Evolutionary conservation across 2,113 vertebrate genomes (phyloP), one percentile per base, ranked within the genome.

Genomic region (Ailurus styani): DNA sequence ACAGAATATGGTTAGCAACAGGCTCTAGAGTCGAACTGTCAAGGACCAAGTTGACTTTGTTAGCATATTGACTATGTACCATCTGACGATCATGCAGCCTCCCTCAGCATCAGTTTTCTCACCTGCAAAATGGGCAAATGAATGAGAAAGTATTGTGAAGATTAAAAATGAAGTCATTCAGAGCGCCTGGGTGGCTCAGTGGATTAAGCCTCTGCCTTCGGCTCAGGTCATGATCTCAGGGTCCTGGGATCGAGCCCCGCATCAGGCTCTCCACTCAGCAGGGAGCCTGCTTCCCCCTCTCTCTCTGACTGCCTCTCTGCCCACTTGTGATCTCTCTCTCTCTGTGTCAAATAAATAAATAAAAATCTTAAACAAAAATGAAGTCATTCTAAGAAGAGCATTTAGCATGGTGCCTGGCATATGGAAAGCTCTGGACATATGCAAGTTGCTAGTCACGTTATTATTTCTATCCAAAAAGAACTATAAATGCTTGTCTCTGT

Each of bases 391-490:
- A 77, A 31, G 66, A 81, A 45, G 11, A 90, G 3, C 12, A 21
- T 78, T 72, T 50, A 93, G 34, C 54, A 45, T 2, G 2, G 57
- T 25, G 13, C 7, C 21, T 87, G 62, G 18, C 18, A 83, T 27
- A 15, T 5, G 55, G 62, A 95, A 91, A 91, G 20, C 0, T 7
- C 50, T 89, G 12, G 6, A 25, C 10, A 64, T 55, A 45, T 37
- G 18, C 52, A 34, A 18, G 17, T 40, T 55, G 12, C 27, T 90
- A 29, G 62, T 85, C 13, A n/a, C 29, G 29, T 60, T 50, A 9
- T 64, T 84, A 66, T 84, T 93, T 88, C 57, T 64, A 85, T 87
- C 23, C n/a, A 18, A 55, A 42, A 86, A 47, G 31, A 60, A 84
- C 66, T 73, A 45, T 72, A 29, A 18, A 88, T 40, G 3, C 13